Conservation (phyloP, 2,888 invertebrate species). For the Galeruca laticollis region DNA sequence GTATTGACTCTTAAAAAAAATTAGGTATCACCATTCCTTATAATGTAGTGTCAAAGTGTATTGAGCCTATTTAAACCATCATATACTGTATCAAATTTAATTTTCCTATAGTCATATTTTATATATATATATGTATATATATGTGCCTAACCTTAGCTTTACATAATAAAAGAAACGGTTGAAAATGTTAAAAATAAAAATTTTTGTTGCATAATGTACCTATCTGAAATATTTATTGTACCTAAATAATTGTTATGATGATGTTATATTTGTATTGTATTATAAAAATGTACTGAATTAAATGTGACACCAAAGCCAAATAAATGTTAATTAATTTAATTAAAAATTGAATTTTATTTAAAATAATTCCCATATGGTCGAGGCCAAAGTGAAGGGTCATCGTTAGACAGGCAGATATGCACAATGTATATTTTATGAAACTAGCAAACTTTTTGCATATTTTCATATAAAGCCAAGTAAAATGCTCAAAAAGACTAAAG, state of each 20-base stretch:
- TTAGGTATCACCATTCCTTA: too few relatives aligned
- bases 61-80: too few relatives aligned
- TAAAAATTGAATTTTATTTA: not conserved
- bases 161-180: constrained; percentile 43
- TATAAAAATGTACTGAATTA: constrained; percentile 64
- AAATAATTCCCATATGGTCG: not conserved
- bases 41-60: too few relatives aligned
- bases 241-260: constrained; percentile 59
- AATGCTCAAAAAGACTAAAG: too few relatives aligned
- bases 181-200: constrained; percentile 37
- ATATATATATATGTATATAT: too few relatives aligned
- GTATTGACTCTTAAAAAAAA: too few relatives aligned
- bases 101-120: constrained; percentile 50
- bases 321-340: constrained; percentile 60
- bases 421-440: too few relatives aligned
- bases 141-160: constrained; percentile 64
- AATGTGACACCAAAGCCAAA: constrained; percentile 67
- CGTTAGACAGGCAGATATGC: too few relatives aligned
- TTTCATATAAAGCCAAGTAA: too few relatives aligned
- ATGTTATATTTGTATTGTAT: constrained; percentile 63
- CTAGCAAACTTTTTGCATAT: too few relatives aligned
- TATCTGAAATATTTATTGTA: constrained; percentile 32
- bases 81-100: too few relatives aligned
- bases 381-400: too few relatives aligned
- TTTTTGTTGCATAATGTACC: constrained; percentile 43